Base-by-base conservation (phyloP, 2,113 vertebrate genomes). In the Spea bombifrons region DNA sequence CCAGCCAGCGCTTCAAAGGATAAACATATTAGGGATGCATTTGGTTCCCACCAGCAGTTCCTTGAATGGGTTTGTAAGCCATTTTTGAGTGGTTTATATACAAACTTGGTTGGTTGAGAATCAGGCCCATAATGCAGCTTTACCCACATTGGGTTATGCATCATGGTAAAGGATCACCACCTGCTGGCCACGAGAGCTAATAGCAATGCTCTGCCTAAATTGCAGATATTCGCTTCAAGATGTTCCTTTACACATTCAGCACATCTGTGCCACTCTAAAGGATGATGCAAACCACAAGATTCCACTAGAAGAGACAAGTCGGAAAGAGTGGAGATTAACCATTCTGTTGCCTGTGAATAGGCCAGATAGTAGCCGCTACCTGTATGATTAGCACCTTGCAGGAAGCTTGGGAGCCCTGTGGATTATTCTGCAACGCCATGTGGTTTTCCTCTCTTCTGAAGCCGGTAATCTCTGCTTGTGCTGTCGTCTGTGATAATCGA, bases 401-500 rank as follows among this genome's bases (percentile, higher is more conserved):
- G 77, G 63, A 72, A 72, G 68, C 59, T 53, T 59, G 61, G 15
- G 68, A 67, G 61, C 50, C 49, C 63, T 64, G 15, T 57, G 70
- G 70, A 73, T 79, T 73, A 66, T 66, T 79, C 70, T 17, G 59
- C 52, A 66, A 17, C 63, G 66, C 30, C 63, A 73, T 67, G 77
- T 66, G 77, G 61, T 30, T 79, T 73, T 79, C 77, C 70, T 73
- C 75, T 64, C 70, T 73, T 79, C 49, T 73, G 69, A 61, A 72
- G 61, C 76, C 76, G 66, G 69, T 79, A 73, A 79, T 73, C 76
- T 66, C 43, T 73, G 77, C 70, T 49, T 73, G 77, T n/a, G 70
- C 77, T 79, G 70, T 73, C 69, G 77, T 70, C 61, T 73, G 70
- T 71, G 77, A 79, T 79, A 73, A 73, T 79, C 50, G 63, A 50